A percentile compares a stretch with the other conserved stretches of the same genome.
Conservation (phyloP, 2,888 invertebrate genomes). For the Eilema griseolum region DNA sequence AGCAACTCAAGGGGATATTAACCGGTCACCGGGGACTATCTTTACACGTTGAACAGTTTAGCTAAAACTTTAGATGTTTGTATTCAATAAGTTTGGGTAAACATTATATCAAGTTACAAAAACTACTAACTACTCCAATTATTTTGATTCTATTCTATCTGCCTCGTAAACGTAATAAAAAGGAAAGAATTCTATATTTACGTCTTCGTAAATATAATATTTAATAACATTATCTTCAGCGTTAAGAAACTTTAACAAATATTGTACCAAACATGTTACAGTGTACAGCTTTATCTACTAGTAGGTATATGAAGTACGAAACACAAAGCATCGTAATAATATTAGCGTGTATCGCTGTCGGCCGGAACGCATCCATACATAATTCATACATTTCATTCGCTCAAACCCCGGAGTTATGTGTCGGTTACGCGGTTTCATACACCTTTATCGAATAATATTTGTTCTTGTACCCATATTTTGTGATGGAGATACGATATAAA, state of each 20-base stretch:
- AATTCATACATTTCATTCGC: constrained; percentile 71
- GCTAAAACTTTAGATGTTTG: constrained; percentile 5
- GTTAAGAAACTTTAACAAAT: constrained; percentile 15
- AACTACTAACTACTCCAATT: not conserved
- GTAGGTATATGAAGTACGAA: constrained; percentile 33
- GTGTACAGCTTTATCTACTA: not conserved
- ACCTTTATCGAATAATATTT: constrained; percentile 51
- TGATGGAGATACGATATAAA: constrained; percentile 29
- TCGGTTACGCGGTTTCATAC: constrained; percentile 56
- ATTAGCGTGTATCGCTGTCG: constrained; percentile 56
- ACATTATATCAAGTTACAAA: not conserved
- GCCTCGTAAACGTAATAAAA: not conserved
- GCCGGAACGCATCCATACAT: constrained; percentile 59
- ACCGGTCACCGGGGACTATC: not conserved
- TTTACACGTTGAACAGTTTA: not conserved
- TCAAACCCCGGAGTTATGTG: constrained; percentile 65
- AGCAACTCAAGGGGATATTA: not conserved
- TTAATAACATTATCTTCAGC: not conserved
- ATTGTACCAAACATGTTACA: constrained; percentile 11
- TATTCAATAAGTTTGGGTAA: not conserved
- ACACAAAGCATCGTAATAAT: constrained; percentile 56
- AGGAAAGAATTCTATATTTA: no score
- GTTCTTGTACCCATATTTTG: constrained; percentile 42
- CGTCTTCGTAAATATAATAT: no score
- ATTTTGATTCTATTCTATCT: not conserved